These are phyloP conservation scores for Phrynosoma blainvillii DNA, from an alignment of 2,113 vertebrate genomes.

Conservation along the genomic window DNA sequence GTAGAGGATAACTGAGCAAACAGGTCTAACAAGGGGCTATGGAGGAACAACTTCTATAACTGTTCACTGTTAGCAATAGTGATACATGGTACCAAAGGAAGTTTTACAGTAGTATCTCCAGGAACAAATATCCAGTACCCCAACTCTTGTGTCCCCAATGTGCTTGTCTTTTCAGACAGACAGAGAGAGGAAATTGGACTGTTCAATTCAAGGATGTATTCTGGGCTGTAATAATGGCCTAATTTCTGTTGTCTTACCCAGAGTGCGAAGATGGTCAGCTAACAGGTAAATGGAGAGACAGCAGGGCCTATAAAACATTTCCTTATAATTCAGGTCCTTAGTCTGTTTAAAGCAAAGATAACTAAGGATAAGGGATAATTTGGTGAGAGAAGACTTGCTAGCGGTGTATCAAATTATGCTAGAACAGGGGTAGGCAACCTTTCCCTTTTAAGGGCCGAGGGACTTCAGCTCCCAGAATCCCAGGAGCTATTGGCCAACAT, in stretches of 20 bases:
- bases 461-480: no score
- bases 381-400: no score
- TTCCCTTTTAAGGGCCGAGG: no score
- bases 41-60: background rate
- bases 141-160: background rate
- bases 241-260: background rate
- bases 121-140: background rate
- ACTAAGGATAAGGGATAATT: no score
- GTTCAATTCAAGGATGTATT: background rate
- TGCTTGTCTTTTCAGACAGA: background rate
- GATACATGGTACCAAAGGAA: background rate
- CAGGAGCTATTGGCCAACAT: no score
- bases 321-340: background rate
- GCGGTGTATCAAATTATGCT: no score
- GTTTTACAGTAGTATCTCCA: background rate
- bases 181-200: background rate
- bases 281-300: background rate
- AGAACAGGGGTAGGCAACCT: no score
- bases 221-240: background rate
- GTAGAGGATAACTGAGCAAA: background rate
- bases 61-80: background rate
- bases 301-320: background rate
- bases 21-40: background rate
- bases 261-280: background rate
- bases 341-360: background rate